A percentile compares a stretch with the other conserved stretches of the same genome.
These are phyloP conservation scores for Dasyurus viverrinus DNA, from an alignment of 2,113 vertebrate species.

Conservation along the genomic window DNA sequence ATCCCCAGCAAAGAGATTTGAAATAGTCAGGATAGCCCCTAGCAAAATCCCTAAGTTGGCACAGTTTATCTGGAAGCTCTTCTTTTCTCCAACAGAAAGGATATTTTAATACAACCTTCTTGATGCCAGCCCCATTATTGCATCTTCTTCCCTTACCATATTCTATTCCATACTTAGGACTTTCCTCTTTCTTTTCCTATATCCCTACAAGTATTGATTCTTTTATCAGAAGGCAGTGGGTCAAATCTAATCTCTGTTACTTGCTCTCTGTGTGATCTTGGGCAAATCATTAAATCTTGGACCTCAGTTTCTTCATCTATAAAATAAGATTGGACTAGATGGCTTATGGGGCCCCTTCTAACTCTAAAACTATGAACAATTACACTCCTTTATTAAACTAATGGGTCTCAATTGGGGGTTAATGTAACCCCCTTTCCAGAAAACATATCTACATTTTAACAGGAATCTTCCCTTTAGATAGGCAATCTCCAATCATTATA, in stretches of 20 bases:
- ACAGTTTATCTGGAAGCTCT: not conserved
- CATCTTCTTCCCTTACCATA: not conserved
- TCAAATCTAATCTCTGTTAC: not conserved
- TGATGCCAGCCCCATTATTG: not conserved
- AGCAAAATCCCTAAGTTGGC: not conserved
- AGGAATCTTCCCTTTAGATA: not conserved
- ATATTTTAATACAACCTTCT: not conserved
- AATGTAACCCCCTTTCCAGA: not conserved
- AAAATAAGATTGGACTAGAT: not conserved
- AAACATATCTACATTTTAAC: conserved; percentile 20
- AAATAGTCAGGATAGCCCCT: not conserved
- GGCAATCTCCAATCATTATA: not conserved
- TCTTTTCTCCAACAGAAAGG: not conserved
- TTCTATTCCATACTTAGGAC: not conserved
- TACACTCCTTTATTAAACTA: not conserved
- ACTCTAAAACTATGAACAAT: not conserved
- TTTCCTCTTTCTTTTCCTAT: not conserved
- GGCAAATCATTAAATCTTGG: not conserved
- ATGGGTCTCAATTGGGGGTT: not conserved
- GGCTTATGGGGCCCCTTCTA: not conserved
- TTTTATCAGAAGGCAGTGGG: not conserved
- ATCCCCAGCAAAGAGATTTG: not conserved
- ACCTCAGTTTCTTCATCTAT: not conserved
- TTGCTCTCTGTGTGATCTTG: not conserved
- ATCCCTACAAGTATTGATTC: not conserved